These are phyloP conservation scores for Antrozous pallidus DNA, from an alignment of 2,797 vertebrate genomes.

Conservation along the genomic window DNA sequence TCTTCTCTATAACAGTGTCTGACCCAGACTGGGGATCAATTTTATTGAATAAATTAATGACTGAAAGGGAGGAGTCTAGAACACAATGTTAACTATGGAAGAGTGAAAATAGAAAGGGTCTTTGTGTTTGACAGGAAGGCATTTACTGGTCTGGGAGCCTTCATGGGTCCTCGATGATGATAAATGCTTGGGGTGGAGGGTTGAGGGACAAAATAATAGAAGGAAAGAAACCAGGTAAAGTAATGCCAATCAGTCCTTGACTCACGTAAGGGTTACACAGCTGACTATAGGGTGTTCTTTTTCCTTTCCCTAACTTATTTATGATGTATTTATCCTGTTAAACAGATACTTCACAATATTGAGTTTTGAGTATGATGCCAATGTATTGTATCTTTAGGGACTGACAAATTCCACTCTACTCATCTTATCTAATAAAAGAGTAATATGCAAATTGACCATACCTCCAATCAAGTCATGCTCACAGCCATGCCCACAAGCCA, in stretches of 20 bases:
- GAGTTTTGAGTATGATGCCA: neutral
- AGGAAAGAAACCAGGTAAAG: neutral
- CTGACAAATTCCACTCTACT: conserved; percentile 20
- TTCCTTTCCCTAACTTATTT: neutral
- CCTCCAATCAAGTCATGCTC: no score
- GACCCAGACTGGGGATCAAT: neutral
- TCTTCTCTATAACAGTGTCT: neutral
- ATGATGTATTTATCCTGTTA: conserved; percentile 41
- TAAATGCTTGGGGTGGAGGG: neutral
- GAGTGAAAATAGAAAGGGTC: neutral
- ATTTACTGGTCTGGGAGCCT: neutral
- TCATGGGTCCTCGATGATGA: neutral
- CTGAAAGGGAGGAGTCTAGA: neutral
- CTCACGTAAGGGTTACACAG: neutral
- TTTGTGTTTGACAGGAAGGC: neutral
- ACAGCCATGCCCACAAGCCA: no score
- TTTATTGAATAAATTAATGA: neutral
- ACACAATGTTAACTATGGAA: neutral
- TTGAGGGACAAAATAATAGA: neutral
- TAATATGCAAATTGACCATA: no score
- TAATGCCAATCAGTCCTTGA: neutral
- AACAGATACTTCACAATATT: conserved; percentile 20
- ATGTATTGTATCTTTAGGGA: neutral
- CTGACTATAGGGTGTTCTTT: neutral
- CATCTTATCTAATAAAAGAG: no score